Evolutionary conservation across 2,797 vertebrate genomes (phyloP).

Genomic region (Brotula barbata): DNA sequence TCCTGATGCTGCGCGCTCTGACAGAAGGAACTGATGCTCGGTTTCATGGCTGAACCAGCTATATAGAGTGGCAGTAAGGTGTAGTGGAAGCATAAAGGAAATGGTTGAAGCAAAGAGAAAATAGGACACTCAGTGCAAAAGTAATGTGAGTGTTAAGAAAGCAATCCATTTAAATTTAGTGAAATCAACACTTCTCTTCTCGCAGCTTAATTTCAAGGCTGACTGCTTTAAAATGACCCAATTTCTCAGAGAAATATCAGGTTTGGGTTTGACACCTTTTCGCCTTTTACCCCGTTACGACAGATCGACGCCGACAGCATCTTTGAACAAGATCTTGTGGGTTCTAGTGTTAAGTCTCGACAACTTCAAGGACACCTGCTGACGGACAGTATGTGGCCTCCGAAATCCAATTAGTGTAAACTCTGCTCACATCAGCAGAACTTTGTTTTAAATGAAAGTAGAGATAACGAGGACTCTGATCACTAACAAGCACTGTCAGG

Average conservation of each 20-base stretch:
- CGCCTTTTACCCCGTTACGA: slow-evolving; percentile 42
- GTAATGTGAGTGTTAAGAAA: slow-evolving; percentile 37
- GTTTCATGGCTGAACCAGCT: too few species aligned
- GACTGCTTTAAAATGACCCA: slow-evolving; percentile 63
- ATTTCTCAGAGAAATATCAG: slow-evolving; percentile 61
- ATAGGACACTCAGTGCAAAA: slow-evolving; percentile 9
- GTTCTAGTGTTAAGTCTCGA: slow-evolving; percentile 33
- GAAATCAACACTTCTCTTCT: slow-evolving; percentile 64
- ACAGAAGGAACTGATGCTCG: slow-evolving; percentile 31
- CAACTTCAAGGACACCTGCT: slow-evolving; percentile 30
- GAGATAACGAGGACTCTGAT: slow-evolving; percentile 40
- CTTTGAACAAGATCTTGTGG: slow-evolving; percentile 45
- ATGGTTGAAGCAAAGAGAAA: slow-evolving; percentile 10
- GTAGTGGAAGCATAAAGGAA: not conserved
- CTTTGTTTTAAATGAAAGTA: slow-evolving; percentile 28
- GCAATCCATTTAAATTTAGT: slow-evolving; percentile 58
- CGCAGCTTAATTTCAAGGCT: slow-evolving; percentile 73
- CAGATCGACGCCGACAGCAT: slow-evolving; percentile 28
- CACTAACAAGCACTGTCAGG: slow-evolving; percentile 36
- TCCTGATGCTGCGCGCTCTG: slow-evolving; percentile 12
- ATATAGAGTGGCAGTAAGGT: not conserved
- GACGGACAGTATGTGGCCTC: slow-evolving; percentile 22
- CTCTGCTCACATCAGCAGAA: slow-evolving; percentile 45
- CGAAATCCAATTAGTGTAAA: slow-evolving; percentile 46
- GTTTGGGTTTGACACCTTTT: slow-evolving; percentile 38